A percentile compares a stretch with the other conserved stretches of the same genome.
phyloP scores from a whole-genome alignment of 1,140 invertebrate genomes.

The Parasteatoda tepidariorum region DNA sequence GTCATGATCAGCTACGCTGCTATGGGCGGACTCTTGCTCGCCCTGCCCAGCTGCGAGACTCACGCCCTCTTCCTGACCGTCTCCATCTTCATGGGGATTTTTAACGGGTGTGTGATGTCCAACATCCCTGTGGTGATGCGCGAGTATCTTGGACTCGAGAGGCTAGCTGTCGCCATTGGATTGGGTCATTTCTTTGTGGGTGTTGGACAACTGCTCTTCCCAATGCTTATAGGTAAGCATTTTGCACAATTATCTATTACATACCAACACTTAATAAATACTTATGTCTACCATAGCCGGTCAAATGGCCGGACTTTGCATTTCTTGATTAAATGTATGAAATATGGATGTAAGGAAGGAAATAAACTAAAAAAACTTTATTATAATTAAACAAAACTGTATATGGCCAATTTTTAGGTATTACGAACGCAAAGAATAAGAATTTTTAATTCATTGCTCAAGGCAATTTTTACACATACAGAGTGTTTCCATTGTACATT shows the following conservation, averaged over 20 bases:
- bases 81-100: slow-evolving; percentile 55
- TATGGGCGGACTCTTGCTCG: slow-evolving; percentile 59
- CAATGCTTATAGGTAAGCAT: slow-evolving; percentile 62
- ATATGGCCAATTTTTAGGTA: no score
- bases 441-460: no score
- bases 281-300: no score
- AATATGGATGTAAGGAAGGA: no score
- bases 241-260: no score
- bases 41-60: slow-evolving; percentile 33
- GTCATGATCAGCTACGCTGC: slow-evolving; percentile 42
- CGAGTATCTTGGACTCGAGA: slow-evolving; percentile 62
- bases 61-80: slow-evolving; percentile 46
- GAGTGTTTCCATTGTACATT: no score
- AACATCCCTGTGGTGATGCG: slow-evolving; percentile 60
- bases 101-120: slow-evolving; percentile 62
- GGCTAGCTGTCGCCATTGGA: slow-evolving; percentile 61
- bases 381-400: no score
- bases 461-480: no score
- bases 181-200: slow-evolving; percentile 62
- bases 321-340: no score
- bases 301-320: no score
- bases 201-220: slow-evolving; percentile 55
- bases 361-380: not conserved
- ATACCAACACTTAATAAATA: no score
- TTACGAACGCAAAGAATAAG: no score